Percentiles rank a stretch among this genome's conserved stretches.
phyloP scores from a whole-genome alignment of 2,888 invertebrate species.

The Chelonus formosanus region DNA sequence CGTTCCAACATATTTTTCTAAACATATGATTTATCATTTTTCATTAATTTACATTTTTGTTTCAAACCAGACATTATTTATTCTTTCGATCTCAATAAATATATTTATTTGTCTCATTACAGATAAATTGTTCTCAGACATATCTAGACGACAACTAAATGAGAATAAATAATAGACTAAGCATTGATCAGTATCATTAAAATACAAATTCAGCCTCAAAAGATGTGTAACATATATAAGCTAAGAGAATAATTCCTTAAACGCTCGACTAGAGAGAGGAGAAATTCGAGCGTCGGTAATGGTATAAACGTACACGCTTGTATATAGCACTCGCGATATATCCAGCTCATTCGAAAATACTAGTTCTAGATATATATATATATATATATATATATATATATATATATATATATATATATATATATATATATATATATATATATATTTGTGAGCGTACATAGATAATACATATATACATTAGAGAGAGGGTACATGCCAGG shows the following conservation, averaged over 20 bases:
- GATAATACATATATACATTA: conserved; percentile 42
- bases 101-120: too few species aligned
- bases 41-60: not conserved
- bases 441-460: conserved; percentile 11
- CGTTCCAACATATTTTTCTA: conserved; percentile 12
- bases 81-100: conserved; percentile 1
- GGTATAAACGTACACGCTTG: conserved; percentile 47
- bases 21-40: not conserved
- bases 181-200: conserved; percentile 2
- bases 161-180: conserved; percentile 12
- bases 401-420: conserved; percentile 17
- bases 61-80: not conserved
- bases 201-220: not conserved
- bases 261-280: conserved; percentile 33
- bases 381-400: conserved; percentile 25
- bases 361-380: conserved; percentile 14
- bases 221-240: conserved; percentile 5
- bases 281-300: conserved; percentile 56
- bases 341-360: conserved; percentile 56
- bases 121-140: too few species aligned
- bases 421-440: conserved; percentile 29
- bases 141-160: not conserved
- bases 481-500: conserved; percentile 44
- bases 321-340: conserved; percentile 48
- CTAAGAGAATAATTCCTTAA: conserved; percentile 24